Evolutionary conservation across 1,140 invertebrate species (phyloP).

Genomic region (Solenopsis invicta): DNA sequence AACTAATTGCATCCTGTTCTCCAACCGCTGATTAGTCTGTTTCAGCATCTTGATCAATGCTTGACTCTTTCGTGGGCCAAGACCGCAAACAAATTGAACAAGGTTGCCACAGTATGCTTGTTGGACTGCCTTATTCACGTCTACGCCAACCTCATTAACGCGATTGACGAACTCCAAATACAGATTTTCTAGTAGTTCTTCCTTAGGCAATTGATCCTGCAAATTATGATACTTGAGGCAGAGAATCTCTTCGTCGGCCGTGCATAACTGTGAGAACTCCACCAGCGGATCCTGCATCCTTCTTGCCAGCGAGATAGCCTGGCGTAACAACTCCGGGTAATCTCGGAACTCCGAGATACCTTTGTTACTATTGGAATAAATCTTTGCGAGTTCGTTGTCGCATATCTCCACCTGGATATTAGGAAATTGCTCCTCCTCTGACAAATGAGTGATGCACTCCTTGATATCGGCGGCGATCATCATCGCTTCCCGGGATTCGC

Average conservation of each 20-base stretch:
- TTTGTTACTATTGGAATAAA: constrained; percentile 97
- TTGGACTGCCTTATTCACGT: constrained; percentile 97
- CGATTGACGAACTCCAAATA: constrained; percentile 97
- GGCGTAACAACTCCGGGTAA: constrained; percentile 94
- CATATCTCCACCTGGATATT: constrained; percentile 95
- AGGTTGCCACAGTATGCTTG: constrained; percentile 95
- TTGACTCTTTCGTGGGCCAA: constrained; percentile 97
- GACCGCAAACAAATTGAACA: constrained; percentile 99
- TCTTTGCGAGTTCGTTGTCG: constrained; percentile 96
- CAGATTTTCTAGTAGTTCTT: constrained; percentile 94
- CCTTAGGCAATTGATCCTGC: constrained; percentile 94
- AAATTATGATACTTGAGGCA: constrained; percentile 93
- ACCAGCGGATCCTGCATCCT: constrained; percentile 98
- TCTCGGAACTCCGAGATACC: constrained; percentile 96
- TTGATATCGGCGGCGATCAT: constrained; percentile 95
- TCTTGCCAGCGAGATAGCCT: constrained; percentile 97
- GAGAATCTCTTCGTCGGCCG: constrained; percentile 97
- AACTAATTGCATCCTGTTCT: constrained; percentile 98
- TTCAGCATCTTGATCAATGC: constrained; percentile 96
- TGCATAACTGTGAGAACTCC: constrained; percentile 98
- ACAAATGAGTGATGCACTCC: constrained; percentile 91
- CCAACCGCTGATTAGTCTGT: constrained; percentile 96
- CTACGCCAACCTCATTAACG: constrained; percentile 99
- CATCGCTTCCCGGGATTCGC: constrained; percentile 95
- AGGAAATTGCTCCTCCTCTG: constrained; percentile 96